Conservation (phyloP, 2,113 vertebrate species). For the Chaetorhynchus papuensis region DNA sequence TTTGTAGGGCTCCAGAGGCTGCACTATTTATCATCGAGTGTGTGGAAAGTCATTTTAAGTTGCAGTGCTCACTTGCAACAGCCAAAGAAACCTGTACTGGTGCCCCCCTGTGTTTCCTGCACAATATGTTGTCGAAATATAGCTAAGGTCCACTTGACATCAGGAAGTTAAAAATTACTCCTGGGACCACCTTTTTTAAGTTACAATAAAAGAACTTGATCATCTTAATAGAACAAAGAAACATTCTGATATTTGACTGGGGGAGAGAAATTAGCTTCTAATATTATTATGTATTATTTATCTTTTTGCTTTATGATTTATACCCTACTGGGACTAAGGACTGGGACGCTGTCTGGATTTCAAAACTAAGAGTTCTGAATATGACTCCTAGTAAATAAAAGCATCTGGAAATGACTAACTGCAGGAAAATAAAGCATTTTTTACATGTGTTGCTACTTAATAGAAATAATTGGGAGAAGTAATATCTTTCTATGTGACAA, state of each 20-base stretch:
- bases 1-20: neutral
- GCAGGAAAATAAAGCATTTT: neutral
- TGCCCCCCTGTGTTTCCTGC: neutral
- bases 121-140: neutral
- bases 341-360: neutral
- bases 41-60: neutral
- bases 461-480: neutral
- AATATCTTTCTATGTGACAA: neutral
- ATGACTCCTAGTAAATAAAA: neutral
- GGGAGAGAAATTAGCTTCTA: neutral
- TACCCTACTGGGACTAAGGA: neutral
- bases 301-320: neutral
- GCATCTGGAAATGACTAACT: neutral
- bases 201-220: neutral
- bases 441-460: neutral
- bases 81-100: neutral
- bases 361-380: neutral
- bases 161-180: neutral
- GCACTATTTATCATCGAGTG: neutral
- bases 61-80: neutral
- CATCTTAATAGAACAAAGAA: neutral
- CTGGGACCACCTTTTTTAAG: neutral
- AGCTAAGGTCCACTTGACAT: neutral
- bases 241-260: neutral
- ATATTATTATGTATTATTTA: neutral